Evolutionary conservation across 1,140 invertebrate species (phyloP), one percentile per base, ranked within the genome.

Genomic region (Cyclina sinensis): DNA sequence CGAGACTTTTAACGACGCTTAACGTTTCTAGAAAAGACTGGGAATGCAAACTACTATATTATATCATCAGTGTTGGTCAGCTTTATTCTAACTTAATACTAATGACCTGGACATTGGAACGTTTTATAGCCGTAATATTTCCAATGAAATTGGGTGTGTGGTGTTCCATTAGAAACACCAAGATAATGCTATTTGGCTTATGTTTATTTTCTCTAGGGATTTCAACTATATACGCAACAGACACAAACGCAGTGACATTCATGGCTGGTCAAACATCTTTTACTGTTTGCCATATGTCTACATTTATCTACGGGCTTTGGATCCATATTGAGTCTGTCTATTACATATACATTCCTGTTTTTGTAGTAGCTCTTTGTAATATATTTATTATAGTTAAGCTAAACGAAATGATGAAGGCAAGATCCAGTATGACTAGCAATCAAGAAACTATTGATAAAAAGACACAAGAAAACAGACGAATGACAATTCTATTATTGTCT

Each of bases 401-500:
- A 2, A 21, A 16, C 1, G 16, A 37, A 9, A 46, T 74, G 70
- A 74, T 18, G 24, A 74, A 46, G 48, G 39, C 30, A 24, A 0
- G 70, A n/a, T 48, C 24, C 21, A 39, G 24, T 27, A 48, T 74
- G 39, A 39, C 74, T 12, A 30, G 74, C 18, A 35, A 78, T 48
- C 46, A 54, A 35, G 74, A 78, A 21, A 54, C 46, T 57, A 30
- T 78, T 35, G 48, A 78, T 18, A 78, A 78, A 48, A 78, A 24
- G 18, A 35, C 24, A 14, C 18, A 35, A 7, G 74, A 78, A 78
- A 35, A 78, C 11, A 48, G 27, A 30, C 21, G 27, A 48, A 51
- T 78, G 74, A 51, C 74, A 3, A 78, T 78, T 21, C 16, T 54
- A 35, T 35, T 78, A 43, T 30, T 78, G 2, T 16, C 18, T 3